A percentile compares a stretch with the other conserved stretches of the same genome.
Conservation (phyloP, 2,888 invertebrate species). For the Spatulosminthurus flaviceps region DNA sequence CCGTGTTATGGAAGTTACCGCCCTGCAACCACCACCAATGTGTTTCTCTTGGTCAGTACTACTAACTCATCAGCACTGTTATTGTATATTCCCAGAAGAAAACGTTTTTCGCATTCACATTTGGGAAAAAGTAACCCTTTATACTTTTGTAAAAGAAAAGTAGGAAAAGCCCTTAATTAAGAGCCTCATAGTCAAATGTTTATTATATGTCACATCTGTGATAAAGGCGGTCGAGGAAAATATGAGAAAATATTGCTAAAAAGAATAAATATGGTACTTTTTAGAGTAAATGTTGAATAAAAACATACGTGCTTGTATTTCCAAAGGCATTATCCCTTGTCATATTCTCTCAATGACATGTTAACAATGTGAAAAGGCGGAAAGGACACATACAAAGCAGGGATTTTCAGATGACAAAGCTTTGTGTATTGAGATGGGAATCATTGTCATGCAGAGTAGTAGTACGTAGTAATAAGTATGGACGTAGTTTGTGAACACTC, state of each 20-base stretch:
- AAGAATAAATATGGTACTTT: not conserved
- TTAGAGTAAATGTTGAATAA: not conserved
- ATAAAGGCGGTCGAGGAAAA: not conserved
- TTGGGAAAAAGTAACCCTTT: too few species aligned
- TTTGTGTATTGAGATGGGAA: slow-evolving; percentile 9
- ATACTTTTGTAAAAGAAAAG: too few species aligned
- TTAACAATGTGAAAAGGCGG: slow-evolving; percentile 1
- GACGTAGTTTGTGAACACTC: not conserved
- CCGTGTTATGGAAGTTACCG: too few species aligned
- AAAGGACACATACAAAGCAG: not conserved
- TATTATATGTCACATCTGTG: too few species aligned
- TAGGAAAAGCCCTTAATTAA: too few species aligned
- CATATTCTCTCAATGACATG: not conserved
- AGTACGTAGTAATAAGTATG: not conserved
- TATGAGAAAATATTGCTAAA: not conserved
- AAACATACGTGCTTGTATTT: not conserved
- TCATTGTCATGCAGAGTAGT: not conserved
- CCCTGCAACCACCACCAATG: too few species aligned
- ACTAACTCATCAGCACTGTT: too few species aligned
- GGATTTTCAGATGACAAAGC: slow-evolving; percentile 1
- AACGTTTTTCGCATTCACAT: too few species aligned
- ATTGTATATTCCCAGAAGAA: too few species aligned
- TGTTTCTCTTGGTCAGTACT: too few species aligned
- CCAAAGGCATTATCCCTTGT: not conserved
- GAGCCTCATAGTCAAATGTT: too few species aligned